Percentiles rank a stretch among this genome's conserved stretches.
Evolutionary conservation across 1,140 invertebrate genomes (phyloP).

Genomic region (Venturia canescens): DNA sequence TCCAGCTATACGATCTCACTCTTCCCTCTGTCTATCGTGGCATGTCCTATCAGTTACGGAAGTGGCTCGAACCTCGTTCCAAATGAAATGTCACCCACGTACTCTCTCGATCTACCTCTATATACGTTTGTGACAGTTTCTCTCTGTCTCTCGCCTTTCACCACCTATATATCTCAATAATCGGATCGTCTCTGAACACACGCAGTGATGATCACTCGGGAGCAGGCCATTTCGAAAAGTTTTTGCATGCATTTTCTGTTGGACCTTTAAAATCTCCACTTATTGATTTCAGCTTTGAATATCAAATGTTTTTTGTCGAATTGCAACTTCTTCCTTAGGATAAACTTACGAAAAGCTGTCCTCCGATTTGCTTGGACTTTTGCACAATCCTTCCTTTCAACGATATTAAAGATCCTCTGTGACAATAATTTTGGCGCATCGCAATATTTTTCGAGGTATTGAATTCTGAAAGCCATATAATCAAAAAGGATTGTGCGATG

Average conservation of each 20-base stretch:
- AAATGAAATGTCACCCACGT: conserved; percentile 37
- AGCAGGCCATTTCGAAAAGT: background rate
- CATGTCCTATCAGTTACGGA: conserved; percentile 32
- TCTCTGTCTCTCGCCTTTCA: background rate
- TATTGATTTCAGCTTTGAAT: background rate
- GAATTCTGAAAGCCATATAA: too few species aligned
- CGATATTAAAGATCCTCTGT: too few species aligned
- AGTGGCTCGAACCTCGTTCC: conserved; percentile 27
- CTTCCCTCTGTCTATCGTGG: conserved; percentile 12
- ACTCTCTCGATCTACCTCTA: background rate
- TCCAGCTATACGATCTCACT: background rate
- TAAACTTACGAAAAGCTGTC: too few species aligned
- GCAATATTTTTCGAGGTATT: too few species aligned
- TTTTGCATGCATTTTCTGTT: background rate
- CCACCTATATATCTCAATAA: conserved; percentile 16
- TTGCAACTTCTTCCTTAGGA: too few species aligned
- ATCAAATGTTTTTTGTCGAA: too few species aligned
- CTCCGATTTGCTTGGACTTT: too few species aligned
- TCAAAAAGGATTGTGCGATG: too few species aligned
- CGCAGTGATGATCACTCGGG: background rate
- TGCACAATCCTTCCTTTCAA: too few species aligned
- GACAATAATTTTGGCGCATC: too few species aligned
- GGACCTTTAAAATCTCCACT: background rate
- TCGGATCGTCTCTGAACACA: background rate
- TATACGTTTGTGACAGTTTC: background rate